Evolutionary conservation across 2,888 invertebrate genomes (phyloP), one percentile per base, ranked within the genome.

Genomic region (Parascotia fuliginaria): DNA sequence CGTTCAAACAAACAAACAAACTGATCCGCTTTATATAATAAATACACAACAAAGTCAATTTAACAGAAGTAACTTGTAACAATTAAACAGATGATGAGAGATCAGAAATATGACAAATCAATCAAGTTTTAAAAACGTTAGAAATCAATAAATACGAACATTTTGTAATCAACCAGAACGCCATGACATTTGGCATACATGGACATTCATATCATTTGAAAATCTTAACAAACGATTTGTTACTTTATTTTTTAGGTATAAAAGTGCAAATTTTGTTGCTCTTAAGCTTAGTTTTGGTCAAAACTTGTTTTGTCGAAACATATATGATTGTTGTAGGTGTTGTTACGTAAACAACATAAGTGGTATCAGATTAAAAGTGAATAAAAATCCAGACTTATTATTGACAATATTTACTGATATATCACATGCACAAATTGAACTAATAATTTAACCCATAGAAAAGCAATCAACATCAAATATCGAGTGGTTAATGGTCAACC

Each of bases 141-240:
- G 44, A 37, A 41, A 49, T 45, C 51, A 28, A 48, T 49, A 43
- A 51, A 55, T 28, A 46, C 37, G 46, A 50, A 34, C 39, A 58
- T 65, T 54, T 64, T 61, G 68, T 53, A 59, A 52, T 40, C 28
- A 16, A 54, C 50, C 57, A 27, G 69, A 43, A 51, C 19, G 44
- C 69, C 69, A 12, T 67, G 66, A 67, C 66, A 67, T 67, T 67
- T 67, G 29, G 38, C 62, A 47, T 57, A 62, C 41, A 59, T 67
- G 65, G 48, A 51, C 50, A 64, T 53, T 24, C 47, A 48, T 53
- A 47, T 51, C 33, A 42, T 51, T 52, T 41, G 49, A 62, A 65
- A 68, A 50, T 29, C 16, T 32, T 32, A 32, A 51, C 39, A 54
- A 36, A 33, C 31, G 28, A 61, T 42, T 48, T 44, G 28, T 53